Conservation (phyloP, 2,113 vertebrate species). For the Platysteira castanea region DNA sequence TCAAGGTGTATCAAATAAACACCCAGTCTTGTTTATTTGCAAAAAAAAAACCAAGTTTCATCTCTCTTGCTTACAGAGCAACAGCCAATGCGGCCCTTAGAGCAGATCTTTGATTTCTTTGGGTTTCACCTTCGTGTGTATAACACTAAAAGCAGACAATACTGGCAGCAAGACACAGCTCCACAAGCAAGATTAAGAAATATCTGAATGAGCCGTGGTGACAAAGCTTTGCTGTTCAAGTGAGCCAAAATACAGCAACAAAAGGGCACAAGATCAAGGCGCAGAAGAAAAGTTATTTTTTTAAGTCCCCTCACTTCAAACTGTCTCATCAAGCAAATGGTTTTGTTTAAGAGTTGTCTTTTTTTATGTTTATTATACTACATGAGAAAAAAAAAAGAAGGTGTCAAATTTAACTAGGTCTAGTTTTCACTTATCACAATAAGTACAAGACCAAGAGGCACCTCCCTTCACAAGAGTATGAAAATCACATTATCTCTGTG, state of each 20-base stretch:
- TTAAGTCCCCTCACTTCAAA: not conserved
- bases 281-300: not conserved
- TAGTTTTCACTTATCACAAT: not conserved
- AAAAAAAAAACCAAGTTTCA: not conserved
- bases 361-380: not conserved
- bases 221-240: rapidly evolving
- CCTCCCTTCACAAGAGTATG: rapidly evolving
- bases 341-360: not conserved
- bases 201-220: not conserved
- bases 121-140: not conserved
- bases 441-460: not conserved
- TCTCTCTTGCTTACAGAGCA: not conserved
- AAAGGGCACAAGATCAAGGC: too few species aligned
- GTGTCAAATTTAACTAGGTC: not conserved
- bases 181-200: not conserved
- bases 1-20: not conserved
- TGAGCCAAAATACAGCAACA: not conserved
- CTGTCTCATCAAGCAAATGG: not conserved
- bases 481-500: not conserved
- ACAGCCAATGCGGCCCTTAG: rapidly evolving
- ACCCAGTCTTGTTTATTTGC: not conserved
- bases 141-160: not conserved
- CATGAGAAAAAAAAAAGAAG: rapidly evolving
- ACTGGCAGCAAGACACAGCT: not conserved
- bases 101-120: not conserved